Conservation (phyloP, 2,797 vertebrate species). For the Spinus olivaceus region DNA sequence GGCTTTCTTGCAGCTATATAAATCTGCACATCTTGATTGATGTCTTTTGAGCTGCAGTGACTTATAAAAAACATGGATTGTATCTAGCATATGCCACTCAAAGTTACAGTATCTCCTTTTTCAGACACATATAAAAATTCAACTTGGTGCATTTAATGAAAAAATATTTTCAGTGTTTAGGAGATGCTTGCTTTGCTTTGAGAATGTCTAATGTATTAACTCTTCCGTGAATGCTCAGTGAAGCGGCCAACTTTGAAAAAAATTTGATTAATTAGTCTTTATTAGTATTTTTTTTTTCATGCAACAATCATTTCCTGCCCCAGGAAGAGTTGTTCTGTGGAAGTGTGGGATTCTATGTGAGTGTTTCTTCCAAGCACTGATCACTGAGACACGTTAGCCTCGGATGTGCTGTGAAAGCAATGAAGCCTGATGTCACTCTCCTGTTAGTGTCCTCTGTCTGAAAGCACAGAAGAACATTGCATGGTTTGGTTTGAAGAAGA, state of each 20-base stretch:
- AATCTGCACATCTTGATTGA: slow-evolving; percentile 13
- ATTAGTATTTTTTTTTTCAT: neutral
- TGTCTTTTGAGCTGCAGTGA: neutral
- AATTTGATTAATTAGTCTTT: neutral
- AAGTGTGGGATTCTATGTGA: neutral
- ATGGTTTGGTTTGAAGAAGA: neutral
- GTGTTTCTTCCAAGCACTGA: neutral
- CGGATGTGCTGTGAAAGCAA: neutral
- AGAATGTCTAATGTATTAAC: slow-evolving; percentile 16
- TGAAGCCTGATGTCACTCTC: neutral
- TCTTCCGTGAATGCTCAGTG: neutral
- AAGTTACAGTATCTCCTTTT: neutral
- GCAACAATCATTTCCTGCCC: neutral
- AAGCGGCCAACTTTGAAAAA: neutral
- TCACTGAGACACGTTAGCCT: neutral
- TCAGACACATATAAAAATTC: slow-evolving; percentile 4
- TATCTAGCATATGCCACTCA: slow-evolving; percentile 14
- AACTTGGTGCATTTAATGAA: slow-evolving; percentile 24
- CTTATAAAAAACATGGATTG: neutral
- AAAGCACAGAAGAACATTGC: neutral
- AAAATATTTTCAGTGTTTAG: slow-evolving; percentile 38
- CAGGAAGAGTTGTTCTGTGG: neutral
- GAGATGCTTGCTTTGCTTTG: slow-evolving; percentile 14
- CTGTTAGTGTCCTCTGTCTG: neutral
- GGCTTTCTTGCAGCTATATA: neutral